Percentiles rank a stretch among this genome's conserved stretches.
phyloP scores from a whole-genome alignment of 2,113 vertebrate genomes.

The Heptranchias perlo region DNA sequence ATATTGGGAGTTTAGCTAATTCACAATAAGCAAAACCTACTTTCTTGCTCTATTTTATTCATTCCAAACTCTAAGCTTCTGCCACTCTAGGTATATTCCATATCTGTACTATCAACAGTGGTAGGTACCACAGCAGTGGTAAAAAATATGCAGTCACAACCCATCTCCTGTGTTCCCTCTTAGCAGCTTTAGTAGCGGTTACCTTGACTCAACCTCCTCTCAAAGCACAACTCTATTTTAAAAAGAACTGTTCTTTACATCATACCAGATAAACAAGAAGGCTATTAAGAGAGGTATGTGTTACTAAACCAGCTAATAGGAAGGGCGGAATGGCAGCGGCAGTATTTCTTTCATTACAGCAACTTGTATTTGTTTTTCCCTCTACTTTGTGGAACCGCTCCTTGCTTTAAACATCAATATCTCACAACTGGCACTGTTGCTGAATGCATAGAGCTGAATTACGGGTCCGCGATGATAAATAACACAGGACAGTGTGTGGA shows the following conservation, averaged over 20 bases:
- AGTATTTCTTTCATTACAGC: neutral
- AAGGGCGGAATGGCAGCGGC: neutral
- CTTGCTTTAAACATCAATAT: neutral
- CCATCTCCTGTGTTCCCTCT: neutral
- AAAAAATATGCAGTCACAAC: neutral
- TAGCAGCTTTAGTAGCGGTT: neutral
- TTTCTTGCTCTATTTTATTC: neutral
- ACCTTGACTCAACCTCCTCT: neutral
- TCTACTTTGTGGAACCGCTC: neutral
- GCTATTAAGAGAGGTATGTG: neutral
- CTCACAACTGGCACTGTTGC: too few relatives aligned
- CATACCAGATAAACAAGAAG: neutral
- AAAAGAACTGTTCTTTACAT: neutral
- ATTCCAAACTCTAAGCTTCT: neutral
- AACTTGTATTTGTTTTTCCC: neutral
- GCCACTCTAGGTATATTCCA: neutral
- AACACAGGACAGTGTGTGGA: neutral
- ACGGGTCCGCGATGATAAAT: neutral
- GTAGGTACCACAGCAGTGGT: neutral
- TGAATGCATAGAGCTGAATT: neutral
- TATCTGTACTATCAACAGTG: neutral
- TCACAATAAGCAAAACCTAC: neutral
- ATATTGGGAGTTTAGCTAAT: neutral
- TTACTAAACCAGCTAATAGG: neutral
- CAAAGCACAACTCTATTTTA: neutral